phyloP scores from a whole-genome alignment of 2,113 vertebrate genomes.

The Ochotona curzoniae region DNA sequence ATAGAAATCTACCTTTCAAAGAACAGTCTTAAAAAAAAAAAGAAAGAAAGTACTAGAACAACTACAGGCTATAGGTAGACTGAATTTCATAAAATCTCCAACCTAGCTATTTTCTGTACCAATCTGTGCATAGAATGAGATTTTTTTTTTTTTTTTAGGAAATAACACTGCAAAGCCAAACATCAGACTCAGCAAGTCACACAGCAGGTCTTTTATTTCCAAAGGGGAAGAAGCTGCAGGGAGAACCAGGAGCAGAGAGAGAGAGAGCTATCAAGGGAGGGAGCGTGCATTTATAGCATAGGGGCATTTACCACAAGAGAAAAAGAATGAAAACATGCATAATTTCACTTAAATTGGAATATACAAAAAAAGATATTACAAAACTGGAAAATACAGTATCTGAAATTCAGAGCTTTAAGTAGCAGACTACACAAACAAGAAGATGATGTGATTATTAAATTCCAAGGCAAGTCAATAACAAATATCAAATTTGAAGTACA shows the following conservation, averaged over 20 bases:
- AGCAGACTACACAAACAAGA: not conserved
- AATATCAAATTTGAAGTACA: not conserved
- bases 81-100: slow-evolving; percentile 8
- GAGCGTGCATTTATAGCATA: too few relatives aligned
- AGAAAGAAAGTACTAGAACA: not conserved
- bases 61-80: slow-evolving; percentile 2
- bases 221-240: too few relatives aligned
- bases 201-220: too few relatives aligned
- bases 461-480: not conserved
- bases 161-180: too few relatives aligned
- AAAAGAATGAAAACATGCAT: not conserved
- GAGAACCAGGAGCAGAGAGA: too few relatives aligned
- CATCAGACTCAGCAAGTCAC: too few relatives aligned
- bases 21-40: not conserved
- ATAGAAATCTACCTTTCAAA: not conserved
- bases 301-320: too few relatives aligned
- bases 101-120: not conserved
- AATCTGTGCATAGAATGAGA: not conserved
- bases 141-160: too few relatives aligned
- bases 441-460: not conserved
- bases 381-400: not conserved
- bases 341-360: not conserved
- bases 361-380: not conserved
- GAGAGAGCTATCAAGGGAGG: too few relatives aligned
- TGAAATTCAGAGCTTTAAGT: not conserved